phyloP scores from a whole-genome alignment of 2,113 vertebrate species.

The Dicrurus megarhynchus region DNA sequence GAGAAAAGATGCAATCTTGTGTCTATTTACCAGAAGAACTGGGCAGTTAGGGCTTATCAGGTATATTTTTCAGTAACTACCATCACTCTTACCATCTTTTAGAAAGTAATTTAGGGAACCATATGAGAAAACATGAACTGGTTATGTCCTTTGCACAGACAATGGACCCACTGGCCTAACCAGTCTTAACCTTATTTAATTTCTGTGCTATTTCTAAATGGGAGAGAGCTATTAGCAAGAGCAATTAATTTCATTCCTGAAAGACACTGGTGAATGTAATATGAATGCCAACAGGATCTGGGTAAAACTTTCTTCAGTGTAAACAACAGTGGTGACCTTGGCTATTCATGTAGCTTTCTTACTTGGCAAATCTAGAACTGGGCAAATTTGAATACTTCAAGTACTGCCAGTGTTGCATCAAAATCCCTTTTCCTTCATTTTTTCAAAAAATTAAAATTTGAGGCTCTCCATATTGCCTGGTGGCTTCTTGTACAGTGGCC shows the following conservation, averaged over 20 bases:
- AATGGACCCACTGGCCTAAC: neutral
- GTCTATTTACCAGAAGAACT: neutral
- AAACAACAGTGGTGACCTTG: neutral
- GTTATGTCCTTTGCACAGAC: neutral
- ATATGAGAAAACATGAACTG: neutral
- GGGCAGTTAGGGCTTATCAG: neutral
- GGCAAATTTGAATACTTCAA: neutral
- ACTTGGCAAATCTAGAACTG: neutral
- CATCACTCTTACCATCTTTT: neutral
- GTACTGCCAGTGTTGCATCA: neutral
- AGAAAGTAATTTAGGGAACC: neutral
- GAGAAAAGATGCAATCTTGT: neutral
- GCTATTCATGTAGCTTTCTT: neutral
- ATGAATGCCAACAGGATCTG: neutral
- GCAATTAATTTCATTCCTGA: neutral
- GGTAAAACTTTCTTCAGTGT: neutral
- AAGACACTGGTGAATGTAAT: neutral
- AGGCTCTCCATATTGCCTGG: neutral
- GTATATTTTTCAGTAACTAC: neutral
- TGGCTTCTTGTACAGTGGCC: neutral
- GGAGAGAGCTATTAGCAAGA: neutral
- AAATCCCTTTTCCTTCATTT: neutral
- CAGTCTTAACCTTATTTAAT: neutral
- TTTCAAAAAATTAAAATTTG: neutral
- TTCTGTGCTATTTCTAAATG: neutral